Evolutionary conservation across 2,888 invertebrate genomes (phyloP).

Genomic region (Drosophila infuscata): DNA sequence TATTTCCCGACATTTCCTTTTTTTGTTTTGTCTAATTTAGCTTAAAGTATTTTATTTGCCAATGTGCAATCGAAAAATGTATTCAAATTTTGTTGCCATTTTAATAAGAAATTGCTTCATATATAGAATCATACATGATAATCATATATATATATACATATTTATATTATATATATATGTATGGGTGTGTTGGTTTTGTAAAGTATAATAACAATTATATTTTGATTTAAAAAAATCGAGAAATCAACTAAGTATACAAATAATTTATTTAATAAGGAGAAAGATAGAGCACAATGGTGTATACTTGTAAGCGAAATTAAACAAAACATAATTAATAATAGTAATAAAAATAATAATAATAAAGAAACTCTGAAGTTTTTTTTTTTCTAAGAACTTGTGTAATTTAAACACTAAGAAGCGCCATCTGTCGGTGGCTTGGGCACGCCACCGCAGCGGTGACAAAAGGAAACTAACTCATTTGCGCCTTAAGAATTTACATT

Average conservation of each 20-base stretch:
- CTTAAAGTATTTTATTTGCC: constrained; percentile 9
- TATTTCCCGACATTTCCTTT: constrained; percentile 2
- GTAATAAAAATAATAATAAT: constrained; percentile 18
- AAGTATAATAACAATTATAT: no score
- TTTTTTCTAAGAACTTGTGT: constrained; percentile 58
- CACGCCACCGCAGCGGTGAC: constrained; percentile 32
- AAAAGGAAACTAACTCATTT: constrained; percentile 64
- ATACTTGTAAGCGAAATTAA: constrained; percentile 10
- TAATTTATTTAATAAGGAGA: constrained; percentile 52
- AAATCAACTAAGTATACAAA: constrained; percentile 53
- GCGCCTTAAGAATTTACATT: constrained; percentile 39
- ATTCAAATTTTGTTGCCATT: constrained; percentile 23
- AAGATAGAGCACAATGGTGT: constrained; percentile 40
- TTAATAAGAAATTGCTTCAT: constrained; percentile 42
- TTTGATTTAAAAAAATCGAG: constrained; percentile 56
- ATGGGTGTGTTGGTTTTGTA: no score
- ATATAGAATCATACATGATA: constrained; percentile 12
- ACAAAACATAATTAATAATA: constrained; percentile 14
- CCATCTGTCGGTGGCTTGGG: constrained; percentile 32
- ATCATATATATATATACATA: background rate
- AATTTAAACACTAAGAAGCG: constrained; percentile 65
- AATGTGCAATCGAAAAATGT: constrained; percentile 47
- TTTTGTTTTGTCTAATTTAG: background rate
- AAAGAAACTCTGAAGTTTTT: constrained; percentile 44
- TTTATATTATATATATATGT: constrained; percentile 36